phyloP scores from a whole-genome alignment of 2,797 vertebrate genomes.

The Urocyon cinereoargenteus region DNA sequence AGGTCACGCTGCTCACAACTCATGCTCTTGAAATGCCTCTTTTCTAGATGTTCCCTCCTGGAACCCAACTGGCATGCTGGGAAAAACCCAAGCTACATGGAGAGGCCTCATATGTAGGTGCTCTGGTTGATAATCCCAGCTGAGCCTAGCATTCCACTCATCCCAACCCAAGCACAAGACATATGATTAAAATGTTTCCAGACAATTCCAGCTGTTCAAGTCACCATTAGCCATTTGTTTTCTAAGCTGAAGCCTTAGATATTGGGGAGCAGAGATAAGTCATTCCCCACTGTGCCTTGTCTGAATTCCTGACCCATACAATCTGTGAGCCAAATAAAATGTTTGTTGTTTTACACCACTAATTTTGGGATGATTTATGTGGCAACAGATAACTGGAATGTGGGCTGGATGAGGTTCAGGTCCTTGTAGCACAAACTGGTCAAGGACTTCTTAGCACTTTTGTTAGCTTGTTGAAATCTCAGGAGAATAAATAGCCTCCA shows the following conservation, averaged over 20 bases:
- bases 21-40: background rate
- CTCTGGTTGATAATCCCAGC: too few species aligned
- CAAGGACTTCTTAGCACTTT: background rate
- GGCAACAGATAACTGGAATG: background rate
- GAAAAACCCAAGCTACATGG: background rate
- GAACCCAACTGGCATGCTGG: background rate
- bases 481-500: background rate
- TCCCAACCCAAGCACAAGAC: background rate
- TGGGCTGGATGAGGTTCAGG: background rate
- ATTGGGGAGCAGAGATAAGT: background rate
- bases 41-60: background rate
- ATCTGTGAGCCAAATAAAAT: background rate
- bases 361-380: background rate
- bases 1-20: background rate
- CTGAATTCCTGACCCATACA: background rate
- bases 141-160: background rate
- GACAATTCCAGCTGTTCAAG: background rate
- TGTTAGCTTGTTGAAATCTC: background rate
- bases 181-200: background rate
- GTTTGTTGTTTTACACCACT: background rate
- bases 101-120: background rate
- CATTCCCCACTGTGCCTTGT: background rate
- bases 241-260: background rate
- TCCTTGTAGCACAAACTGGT: background rate
- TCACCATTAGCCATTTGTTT: background rate